Percentiles rank a stretch among this genome's conserved stretches.
phyloP scores from a whole-genome alignment of 1,140 invertebrate species.

The Bacillus rossius region DNA sequence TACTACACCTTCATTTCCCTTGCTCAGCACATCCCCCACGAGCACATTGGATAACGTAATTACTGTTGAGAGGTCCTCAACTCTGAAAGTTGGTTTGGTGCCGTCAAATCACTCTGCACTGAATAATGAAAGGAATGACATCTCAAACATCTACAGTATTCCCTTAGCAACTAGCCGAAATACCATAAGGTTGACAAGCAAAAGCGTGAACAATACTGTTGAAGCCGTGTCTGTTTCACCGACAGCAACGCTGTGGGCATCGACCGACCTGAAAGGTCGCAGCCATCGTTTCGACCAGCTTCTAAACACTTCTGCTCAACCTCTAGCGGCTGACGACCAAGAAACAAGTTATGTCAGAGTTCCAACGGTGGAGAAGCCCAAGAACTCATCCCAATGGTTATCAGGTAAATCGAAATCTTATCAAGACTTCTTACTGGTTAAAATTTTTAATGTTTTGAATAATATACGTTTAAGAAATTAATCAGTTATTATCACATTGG shows the following conservation, averaged over 20 bases:
- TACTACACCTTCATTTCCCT: too few relatives aligned
- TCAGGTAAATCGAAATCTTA: too few relatives aligned
- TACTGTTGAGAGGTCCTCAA: background rate
- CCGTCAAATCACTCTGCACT: background rate
- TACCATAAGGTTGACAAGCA: background rate
- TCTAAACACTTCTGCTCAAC: background rate
- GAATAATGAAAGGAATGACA: conserved; percentile 1
- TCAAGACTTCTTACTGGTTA: too few relatives aligned
- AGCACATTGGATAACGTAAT: background rate
- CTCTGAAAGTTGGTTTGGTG: background rate
- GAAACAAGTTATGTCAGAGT: background rate
- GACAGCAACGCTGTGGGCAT: background rate
- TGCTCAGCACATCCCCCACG: background rate
- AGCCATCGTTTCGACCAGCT: background rate
- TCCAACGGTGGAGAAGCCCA: background rate
- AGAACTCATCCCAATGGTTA: background rate
- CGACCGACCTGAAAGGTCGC: background rate
- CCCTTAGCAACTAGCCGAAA: background rate
- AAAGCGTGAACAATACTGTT: background rate
- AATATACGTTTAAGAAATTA: too few relatives aligned
- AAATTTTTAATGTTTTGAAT: too few relatives aligned
- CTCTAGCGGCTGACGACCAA: background rate
- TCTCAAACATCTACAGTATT: background rate
- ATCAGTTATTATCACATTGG: too few relatives aligned
- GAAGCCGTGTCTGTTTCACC: background rate